Percentiles rank a stretch among this genome's conserved stretches.
Conservation (phyloP, 37 sponge, comb jelly and placozoan genomes). For the Amphimedon queenslandica region DNA sequence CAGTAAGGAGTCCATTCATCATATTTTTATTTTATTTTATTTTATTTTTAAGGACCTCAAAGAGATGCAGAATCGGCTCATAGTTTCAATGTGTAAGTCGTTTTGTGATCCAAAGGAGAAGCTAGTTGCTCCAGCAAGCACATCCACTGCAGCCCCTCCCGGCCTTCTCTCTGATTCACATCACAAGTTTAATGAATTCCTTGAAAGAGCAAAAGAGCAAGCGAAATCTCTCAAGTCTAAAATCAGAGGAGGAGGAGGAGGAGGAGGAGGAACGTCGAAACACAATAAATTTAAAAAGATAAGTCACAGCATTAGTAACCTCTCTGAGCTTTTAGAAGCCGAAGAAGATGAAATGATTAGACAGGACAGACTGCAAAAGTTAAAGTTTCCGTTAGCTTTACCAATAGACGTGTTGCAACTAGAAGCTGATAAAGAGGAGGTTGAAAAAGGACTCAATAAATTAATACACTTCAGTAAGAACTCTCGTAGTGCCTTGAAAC, state of each 20-base stretch:
- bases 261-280: background rate
- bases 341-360: constrained; percentile 45
- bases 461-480: background rate
- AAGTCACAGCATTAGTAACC: constrained; percentile 32
- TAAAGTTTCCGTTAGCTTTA: constrained; percentile 51
- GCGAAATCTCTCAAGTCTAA: background rate
- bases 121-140: background rate
- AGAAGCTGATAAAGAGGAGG: constrained; percentile 2
- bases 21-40: background rate
- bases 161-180: constrained; percentile 1
- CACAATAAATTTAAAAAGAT: constrained; percentile 2
- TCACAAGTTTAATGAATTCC: background rate
- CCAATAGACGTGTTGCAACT: constrained; percentile 12
- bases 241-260: background rate
- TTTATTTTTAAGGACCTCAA: constrained; percentile 43
- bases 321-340: constrained; percentile 40
- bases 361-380: constrained; percentile 19
- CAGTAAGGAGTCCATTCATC: constrained; percentile 33
- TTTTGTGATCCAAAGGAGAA: constrained; percentile 38
- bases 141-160: background rate
- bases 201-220: background rate
- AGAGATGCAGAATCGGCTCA: constrained; percentile 41
- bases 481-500: background rate
- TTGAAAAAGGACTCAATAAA: constrained; percentile 14
- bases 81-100: constrained; percentile 59